Base-by-base conservation (phyloP, 2,797 vertebrate genomes). In the Pseudochirops cupreus region DNA sequence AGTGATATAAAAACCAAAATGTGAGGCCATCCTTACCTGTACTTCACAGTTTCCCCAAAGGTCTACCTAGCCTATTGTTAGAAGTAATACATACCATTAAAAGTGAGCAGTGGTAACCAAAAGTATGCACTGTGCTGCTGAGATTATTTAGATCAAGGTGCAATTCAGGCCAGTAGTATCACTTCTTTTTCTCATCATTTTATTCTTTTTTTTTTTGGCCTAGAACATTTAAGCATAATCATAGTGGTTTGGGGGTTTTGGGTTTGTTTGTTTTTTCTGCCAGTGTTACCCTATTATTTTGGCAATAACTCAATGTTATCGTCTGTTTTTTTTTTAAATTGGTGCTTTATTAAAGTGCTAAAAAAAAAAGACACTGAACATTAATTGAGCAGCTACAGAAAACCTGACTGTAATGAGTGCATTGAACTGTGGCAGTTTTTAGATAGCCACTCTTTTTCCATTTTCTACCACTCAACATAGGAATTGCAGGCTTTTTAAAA, bases 381-480 rank as follows among this genome's bases (percentile, higher is more conserved):
- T 96, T 91, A 46, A 46, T 39, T 96, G 93, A 95, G 18, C 92
- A 24, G 21, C 50, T 91, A 28, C 18, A 90, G 91, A 59, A 57
- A 95, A 92, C 18, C n/a, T 82, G 67, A 39, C 67, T 39, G 50
- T 93, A 93, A 92, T 92, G 82, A 3, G 21, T 91, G 14, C n/a
- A 24, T 46, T 93, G 24, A 93, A 92, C 54, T 29, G 53, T 96
- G 29, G 46, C 39, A 29, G 18, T 39, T 82, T 6, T 46, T 82
- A 82, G 74, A 24, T 82, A 82, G 39, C n/a, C 9, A 46, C 74
- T 46, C 74, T 92, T 74, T n/a, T 74, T 74, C n/a, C 82, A 57
- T 94, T 93, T 95, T 62, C 93, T 93, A 33, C 96, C n/a, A 92
- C 56, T 97, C 93, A 96, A 46, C 50, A 94, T 96, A 91, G 53